Conservation (phyloP, 2,888 invertebrate genomes). For the Portevinia maculata region DNA sequence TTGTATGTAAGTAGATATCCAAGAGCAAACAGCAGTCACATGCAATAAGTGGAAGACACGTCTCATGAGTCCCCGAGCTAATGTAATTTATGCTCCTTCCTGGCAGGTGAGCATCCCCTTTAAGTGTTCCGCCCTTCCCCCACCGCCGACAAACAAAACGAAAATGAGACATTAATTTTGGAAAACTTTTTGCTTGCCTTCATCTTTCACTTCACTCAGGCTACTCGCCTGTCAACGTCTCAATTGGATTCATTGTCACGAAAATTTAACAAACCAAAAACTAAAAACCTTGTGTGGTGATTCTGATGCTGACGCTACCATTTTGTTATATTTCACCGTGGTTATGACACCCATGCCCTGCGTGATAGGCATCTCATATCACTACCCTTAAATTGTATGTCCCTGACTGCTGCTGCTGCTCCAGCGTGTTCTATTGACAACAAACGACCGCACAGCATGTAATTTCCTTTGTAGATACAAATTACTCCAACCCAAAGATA, state of each 20-base stretch:
- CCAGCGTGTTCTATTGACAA: conserved; percentile 23
- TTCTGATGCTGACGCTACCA: conserved; percentile 13
- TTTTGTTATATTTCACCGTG: conserved; percentile 46
- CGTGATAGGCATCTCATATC: conserved; percentile 41
- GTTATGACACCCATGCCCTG: conserved; percentile 43
- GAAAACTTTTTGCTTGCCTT: conserved; percentile 53
- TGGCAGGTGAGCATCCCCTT: conserved; percentile 64
- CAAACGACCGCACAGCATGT: conserved; percentile 49
- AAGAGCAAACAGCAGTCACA: conserved; percentile 59
- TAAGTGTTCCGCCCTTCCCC: conserved; percentile 24
- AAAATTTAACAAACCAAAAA: conserved; percentile 60
- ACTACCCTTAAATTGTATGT: conserved; percentile 18
- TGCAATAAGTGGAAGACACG: conserved; percentile 73
- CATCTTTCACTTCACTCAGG: not conserved
- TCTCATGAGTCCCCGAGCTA: conserved; percentile 71
- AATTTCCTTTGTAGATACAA: conserved; percentile 60
- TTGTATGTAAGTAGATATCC: not conserved
- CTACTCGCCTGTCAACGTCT: conserved; percentile 63
- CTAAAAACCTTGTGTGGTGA: conserved; percentile 19
- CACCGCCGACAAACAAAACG: conserved; percentile 45
- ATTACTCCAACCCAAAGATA: conserved; percentile 24
- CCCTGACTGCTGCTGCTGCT: not conserved
- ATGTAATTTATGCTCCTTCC: conserved; percentile 73
- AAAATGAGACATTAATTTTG: conserved; percentile 72
- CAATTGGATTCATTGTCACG: conserved; percentile 59